These are phyloP conservation scores for Cephalopterus ornatus DNA, from an alignment of 2,113 vertebrate species.

Conservation along the genomic window DNA sequence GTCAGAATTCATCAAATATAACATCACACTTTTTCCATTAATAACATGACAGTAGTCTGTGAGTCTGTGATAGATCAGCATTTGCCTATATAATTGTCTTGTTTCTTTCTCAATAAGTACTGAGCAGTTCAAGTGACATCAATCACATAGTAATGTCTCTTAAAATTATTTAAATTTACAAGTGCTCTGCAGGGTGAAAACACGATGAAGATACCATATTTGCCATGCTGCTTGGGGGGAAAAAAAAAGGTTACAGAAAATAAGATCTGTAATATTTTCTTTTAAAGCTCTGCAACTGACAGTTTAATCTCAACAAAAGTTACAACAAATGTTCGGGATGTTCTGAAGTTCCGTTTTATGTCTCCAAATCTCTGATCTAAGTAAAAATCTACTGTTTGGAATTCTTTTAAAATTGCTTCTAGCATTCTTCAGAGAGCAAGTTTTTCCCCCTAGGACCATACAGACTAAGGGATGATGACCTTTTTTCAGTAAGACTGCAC, in stretches of 20 bases:
- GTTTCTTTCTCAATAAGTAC: neutral
- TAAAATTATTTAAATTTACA: neutral
- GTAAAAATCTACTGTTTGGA: neutral
- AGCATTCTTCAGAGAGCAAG: neutral
- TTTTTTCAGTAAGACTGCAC: neutral
- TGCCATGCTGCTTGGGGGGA: neutral
- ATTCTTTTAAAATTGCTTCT: neutral
- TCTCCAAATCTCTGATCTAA: neutral
- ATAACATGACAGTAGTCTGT: neutral
- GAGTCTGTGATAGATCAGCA: neutral
- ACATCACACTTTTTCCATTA: neutral
- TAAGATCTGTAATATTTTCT: neutral
- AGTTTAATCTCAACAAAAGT: neutral
- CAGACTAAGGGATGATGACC: neutral
- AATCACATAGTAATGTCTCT: neutral
- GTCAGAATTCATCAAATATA: neutral
- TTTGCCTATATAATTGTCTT: neutral
- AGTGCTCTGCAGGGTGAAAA: neutral
- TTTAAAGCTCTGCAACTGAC: neutral
- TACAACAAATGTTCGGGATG: neutral
- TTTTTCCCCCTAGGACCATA: neutral
- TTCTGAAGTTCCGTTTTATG: neutral
- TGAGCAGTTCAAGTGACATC: neutral
- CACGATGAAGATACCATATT: neutral
- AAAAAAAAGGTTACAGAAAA: neutral